Percentiles rank a stretch among this genome's conserved stretches.
Evolutionary conservation across 1,140 invertebrate genomes (phyloP).

Genomic region (Platorchestia sp.): DNA sequence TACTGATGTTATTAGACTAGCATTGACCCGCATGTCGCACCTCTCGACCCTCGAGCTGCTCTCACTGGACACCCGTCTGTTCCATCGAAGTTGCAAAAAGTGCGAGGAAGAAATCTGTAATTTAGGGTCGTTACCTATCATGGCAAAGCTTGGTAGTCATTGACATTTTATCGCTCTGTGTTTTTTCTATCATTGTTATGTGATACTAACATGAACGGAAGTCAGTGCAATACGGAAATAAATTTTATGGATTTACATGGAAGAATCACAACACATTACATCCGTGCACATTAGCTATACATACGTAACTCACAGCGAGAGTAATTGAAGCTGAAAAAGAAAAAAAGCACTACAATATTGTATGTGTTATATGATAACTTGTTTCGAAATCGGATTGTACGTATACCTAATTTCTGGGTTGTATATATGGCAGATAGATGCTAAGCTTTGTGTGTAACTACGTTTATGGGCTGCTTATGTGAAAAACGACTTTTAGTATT

Average conservation of each 20-base stretch:
- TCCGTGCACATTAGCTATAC: neutral
- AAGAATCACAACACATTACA: neutral
- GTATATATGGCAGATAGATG: neutral
- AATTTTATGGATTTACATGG: neutral
- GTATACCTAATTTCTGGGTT: neutral
- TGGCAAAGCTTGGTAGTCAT: neutral
- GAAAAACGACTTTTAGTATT: neutral
- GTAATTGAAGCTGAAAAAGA: neutral
- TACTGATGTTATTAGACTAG: neutral
- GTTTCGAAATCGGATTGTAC: neutral
- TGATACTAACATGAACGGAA: neutral
- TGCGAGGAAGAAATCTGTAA: neutral
- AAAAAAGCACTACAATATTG: neutral
- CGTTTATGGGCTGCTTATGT: neutral
- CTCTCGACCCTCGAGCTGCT: neutral
- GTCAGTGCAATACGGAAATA: neutral
- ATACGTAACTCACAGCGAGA: neutral
- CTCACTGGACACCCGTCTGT: neutral
- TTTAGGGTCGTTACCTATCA: neutral
- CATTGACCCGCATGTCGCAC: neutral
- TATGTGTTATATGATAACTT: neutral
- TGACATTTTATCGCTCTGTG: neutral
- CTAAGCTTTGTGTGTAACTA: neutral
- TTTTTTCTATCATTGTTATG: neutral
- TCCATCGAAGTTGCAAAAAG: neutral